Evolutionary conservation across 30 jellyfish, hydroid and myxozoan species (phyloP).

Genomic region (Nemopilema nomurai): DNA sequence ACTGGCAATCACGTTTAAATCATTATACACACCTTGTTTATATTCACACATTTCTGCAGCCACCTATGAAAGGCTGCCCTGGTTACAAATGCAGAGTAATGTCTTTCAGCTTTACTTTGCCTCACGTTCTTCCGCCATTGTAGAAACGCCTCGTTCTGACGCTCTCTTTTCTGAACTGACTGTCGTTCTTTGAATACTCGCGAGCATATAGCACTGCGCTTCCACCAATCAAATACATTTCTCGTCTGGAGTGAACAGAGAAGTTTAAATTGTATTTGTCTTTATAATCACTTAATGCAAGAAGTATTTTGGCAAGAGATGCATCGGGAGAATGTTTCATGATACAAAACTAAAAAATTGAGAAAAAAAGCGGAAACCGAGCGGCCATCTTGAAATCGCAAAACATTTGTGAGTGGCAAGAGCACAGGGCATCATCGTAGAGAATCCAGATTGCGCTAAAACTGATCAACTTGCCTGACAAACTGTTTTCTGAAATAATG

Average conservation of each 20-base stretch:
- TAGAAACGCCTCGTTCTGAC: conserved; percentile 11
- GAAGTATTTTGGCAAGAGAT: too few species aligned
- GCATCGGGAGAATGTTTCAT: too few species aligned
- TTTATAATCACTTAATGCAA: too few species aligned
- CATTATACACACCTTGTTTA: conserved; percentile 22
- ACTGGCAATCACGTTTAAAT: neutral
- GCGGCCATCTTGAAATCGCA: too few species aligned
- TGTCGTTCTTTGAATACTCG: conserved; percentile 45
- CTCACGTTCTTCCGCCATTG: conserved; percentile 21
- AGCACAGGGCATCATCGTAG: too few species aligned
- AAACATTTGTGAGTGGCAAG: too few species aligned
- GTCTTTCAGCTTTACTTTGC: conserved; percentile 31
- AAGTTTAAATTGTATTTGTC: too few species aligned
- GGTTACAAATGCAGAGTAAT: neutral
- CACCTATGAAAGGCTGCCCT: conserved; percentile 33
- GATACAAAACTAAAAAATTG: too few species aligned
- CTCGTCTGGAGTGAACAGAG: conserved; percentile 2
- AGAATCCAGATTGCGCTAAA: too few species aligned
- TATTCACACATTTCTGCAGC: conserved; percentile 6
- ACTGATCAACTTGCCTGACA: too few species aligned
- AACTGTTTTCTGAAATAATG: too few species aligned
- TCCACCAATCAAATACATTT: conserved; percentile 66
- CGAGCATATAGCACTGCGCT: conserved; percentile 59
- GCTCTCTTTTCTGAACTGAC: conserved; percentile 10
- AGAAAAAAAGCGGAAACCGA: too few species aligned